These are phyloP conservation scores for Phorcus lineatus DNA, from an alignment of 2,888 invertebrate species.

Conservation along the genomic window DNA sequence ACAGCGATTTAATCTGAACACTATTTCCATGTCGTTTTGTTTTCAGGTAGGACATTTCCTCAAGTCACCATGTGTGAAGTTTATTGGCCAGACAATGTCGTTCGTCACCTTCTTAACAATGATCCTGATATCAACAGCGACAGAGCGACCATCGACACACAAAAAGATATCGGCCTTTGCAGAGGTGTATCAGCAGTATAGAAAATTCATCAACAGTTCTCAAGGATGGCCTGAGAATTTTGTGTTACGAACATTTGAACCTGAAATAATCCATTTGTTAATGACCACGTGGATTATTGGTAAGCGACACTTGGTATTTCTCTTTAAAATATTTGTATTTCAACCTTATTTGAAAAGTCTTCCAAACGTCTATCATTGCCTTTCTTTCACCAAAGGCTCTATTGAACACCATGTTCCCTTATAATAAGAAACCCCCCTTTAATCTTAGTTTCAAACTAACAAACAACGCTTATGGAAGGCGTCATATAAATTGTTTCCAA, in stretches of 20 bases:
- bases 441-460: too few species aligned
- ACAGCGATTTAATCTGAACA: background rate
- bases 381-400: too few species aligned
- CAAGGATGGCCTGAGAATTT: constrained; percentile 46
- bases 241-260: constrained; percentile 50
- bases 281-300: constrained; percentile 60
- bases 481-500: too few species aligned
- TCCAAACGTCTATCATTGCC: too few species aligned
- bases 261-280: constrained; percentile 55
- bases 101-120: constrained; percentile 66
- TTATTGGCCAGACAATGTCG: constrained; percentile 69
- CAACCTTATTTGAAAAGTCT: too few species aligned
- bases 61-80: constrained; percentile 69
- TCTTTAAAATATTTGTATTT: too few species aligned
- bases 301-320: constrained; percentile 25
- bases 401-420: too few species aligned
- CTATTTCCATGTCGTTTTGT: background rate
- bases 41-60: constrained; percentile 67
- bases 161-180: constrained; percentile 37
- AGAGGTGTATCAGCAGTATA: constrained; percentile 20
- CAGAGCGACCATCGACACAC: constrained; percentile 46
- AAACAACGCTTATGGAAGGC: too few species aligned
- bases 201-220: constrained; percentile 27
- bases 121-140: constrained; percentile 61
- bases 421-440: too few species aligned